Conservation (phyloP, 2,888 invertebrate species). For the Allolobophora icterica region DNA sequence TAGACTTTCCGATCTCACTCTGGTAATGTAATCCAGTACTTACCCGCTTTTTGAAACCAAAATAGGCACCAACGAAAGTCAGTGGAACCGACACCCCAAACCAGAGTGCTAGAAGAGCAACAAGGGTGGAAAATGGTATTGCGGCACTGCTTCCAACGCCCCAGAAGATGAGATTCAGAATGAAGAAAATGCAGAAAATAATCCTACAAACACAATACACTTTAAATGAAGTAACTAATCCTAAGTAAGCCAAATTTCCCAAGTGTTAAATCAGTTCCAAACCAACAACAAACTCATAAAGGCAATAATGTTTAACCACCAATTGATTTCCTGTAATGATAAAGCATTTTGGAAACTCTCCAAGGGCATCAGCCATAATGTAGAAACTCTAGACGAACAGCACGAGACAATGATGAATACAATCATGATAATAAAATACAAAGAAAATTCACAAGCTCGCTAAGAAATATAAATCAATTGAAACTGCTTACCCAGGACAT, state of each 20-base stretch:
- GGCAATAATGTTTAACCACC: neutral
- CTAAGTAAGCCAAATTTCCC: neutral
- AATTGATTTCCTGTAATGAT: neutral
- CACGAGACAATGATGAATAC: too few relatives aligned
- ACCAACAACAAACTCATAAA: neutral
- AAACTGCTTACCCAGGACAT: constrained; percentile 83
- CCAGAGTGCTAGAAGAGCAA: constrained; percentile 93
- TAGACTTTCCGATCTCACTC: too few relatives aligned
- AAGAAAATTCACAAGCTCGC: constrained; percentile 29
- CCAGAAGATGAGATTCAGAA: constrained; percentile 96
- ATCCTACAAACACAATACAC: constrained; percentile 71
- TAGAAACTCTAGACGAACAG: neutral
- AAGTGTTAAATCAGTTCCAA: neutral
- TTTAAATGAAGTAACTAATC: neutral
- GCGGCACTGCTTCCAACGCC: constrained; percentile 93
- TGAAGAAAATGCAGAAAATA: constrained; percentile 92
- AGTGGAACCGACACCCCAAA: constrained; percentile 97
- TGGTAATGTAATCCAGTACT: constrained; percentile 51
- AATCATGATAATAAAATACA: neutral
- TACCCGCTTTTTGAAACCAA: constrained; percentile 95
- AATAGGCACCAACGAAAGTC: constrained; percentile 96
- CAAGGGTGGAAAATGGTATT: constrained; percentile 92
- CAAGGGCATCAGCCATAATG: neutral
- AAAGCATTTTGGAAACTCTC: neutral
- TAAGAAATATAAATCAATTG: neutral